phyloP scores from a whole-genome alignment of 2,113 vertebrate species.

The Martes martes region DNA sequence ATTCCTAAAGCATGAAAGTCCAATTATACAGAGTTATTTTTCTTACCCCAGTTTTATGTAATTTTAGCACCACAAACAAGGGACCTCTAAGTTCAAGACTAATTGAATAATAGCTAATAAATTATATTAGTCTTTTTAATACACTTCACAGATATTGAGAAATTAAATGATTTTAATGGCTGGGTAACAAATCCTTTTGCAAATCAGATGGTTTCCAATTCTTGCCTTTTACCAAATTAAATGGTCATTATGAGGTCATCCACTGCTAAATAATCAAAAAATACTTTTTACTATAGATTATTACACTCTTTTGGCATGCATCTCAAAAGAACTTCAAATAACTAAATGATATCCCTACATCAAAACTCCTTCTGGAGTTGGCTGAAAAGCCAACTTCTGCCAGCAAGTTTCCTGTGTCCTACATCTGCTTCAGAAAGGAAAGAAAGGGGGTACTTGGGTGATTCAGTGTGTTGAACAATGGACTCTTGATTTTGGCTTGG shows the following conservation, averaged over 20 bases:
- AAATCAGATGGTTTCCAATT: constrained; percentile 11
- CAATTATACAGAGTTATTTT: neutral
- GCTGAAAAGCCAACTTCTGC: neutral
- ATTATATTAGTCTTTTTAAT: neutral
- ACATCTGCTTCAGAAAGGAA: neutral
- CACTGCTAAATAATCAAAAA: neutral
- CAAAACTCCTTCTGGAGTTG: neutral
- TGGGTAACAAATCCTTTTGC: neutral
- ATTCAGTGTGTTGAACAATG: neutral
- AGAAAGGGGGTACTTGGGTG: neutral
- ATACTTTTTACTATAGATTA: neutral
- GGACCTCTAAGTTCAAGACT: neutral
- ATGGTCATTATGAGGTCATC: neutral
- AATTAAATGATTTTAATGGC: constrained; percentile 5
- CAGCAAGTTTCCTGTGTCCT: neutral
- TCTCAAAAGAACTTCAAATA: constrained; percentile 11
- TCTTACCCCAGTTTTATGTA: neutral
- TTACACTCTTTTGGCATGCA: neutral
- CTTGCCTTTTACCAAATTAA: constrained; percentile 18
- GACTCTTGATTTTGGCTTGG: neutral
- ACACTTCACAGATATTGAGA: neutral
- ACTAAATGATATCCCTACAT: neutral
- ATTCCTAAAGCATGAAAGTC: neutral
- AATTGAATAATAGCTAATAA: neutral
- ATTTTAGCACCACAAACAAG: neutral